Evolutionary conservation across 2,888 invertebrate genomes (phyloP), one percentile per base, ranked within the genome.

Genomic region (Enoplolaimus lenunculus): DNA sequence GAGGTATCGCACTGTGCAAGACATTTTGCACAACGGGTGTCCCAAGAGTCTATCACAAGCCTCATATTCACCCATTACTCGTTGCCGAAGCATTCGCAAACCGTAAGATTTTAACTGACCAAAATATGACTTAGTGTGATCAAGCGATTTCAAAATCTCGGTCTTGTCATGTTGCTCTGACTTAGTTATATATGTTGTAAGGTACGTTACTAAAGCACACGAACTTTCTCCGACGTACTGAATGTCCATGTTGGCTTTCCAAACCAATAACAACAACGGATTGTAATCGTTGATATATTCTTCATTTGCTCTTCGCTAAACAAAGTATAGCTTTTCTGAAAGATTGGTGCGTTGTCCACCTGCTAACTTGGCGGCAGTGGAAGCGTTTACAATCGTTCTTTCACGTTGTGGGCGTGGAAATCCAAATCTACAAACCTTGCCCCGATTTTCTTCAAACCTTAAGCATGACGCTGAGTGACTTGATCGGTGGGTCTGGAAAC

Each of bases 241-340:
- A 30, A 70, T 26, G 59, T 70, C 68, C 70, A 70, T 68, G 34
- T 70, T 70, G 2, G 70, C 67, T 28, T 29, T 30, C 70, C 70
- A 70, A 16, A 68, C 7, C n/a, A 21, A 29, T 21, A 70, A 7
- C 2, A 70, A 7, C 7, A 2, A n/a, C 2, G 70, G 70, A 34
- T 70, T 70, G 45, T 70, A 70, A n/a, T 68, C 67, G 33, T 70
- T 70, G 45, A 70, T 34, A 2, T 29, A 16, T 26, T 2, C 30
- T 45, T 70, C 70, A 2, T 26, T 3, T 3, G 16, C 34, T 67
- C 7, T 13, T 31, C 67, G 33, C 28, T 3, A 3, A 3, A 67
- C 2, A 13, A 16, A 3, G 31, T 31, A 3, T 35, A 67, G n/a
- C 21, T 13, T 13, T 3, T 31, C 34, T 26, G n/a, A n/a, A n/a